These are phyloP conservation scores for Enteromius paludinosus DNA, from an alignment of 2,797 vertebrate genomes.

Conservation along the genomic window DNA sequence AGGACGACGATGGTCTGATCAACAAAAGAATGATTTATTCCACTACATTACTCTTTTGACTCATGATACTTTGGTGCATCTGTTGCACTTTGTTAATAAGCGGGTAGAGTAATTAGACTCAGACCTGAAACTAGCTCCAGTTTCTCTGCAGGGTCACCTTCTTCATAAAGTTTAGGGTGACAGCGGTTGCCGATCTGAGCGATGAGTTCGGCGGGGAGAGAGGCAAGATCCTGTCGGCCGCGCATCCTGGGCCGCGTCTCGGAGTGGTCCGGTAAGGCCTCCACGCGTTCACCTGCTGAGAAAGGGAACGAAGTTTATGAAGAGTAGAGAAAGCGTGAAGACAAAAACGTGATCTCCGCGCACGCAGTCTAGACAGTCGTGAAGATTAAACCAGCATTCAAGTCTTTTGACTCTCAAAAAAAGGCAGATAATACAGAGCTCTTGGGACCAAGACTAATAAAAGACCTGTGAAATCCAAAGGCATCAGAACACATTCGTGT, in stretches of 20 bases:
- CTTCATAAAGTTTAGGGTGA: constrained; percentile 94
- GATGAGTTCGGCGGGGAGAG: constrained; percentile 91
- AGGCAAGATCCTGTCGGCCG: constrained; percentile 88
- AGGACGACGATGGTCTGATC: not conserved
- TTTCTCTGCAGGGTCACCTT: constrained; percentile 94
- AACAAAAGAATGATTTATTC: not conserved
- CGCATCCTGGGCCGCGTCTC: constrained; percentile 90
- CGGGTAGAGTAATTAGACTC: not conserved
- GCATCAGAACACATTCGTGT: constrained; percentile 35
- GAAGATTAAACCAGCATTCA: constrained; percentile 27
- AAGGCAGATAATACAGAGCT: constrained; percentile 40
- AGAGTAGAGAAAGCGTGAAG: not conserved
- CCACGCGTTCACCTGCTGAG: constrained; percentile 86
- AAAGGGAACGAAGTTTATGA: constrained; percentile 19
- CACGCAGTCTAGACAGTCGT: constrained; percentile 19
- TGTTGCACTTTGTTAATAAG: not conserved
- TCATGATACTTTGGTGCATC: not conserved
- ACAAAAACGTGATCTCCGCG: not conserved
- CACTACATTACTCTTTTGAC: not conserved
- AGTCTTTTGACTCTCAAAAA: constrained; percentile 33
- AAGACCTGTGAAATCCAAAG: constrained; percentile 48
- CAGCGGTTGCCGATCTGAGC: constrained; percentile 96
- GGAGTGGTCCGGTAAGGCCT: constrained; percentile 89
- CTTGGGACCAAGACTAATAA: constrained; percentile 39
- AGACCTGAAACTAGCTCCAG: constrained; percentile 93